Percentiles rank a stretch among this genome's conserved stretches.
Conservation (phyloP, 2,797 vertebrate species). For the Neosilurus hyrtlii region DNA sequence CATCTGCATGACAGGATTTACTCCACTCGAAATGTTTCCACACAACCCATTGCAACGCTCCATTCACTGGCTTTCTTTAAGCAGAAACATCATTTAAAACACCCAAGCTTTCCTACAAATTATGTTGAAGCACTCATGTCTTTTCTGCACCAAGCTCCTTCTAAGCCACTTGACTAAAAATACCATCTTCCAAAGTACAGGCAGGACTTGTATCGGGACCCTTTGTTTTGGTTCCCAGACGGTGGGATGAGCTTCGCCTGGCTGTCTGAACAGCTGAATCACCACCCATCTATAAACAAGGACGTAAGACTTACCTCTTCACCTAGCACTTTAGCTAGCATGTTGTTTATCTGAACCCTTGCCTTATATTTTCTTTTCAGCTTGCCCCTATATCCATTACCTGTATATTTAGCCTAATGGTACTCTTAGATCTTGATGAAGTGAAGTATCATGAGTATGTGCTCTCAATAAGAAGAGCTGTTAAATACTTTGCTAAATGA, state of each 20-base stretch:
- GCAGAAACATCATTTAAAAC: neutral
- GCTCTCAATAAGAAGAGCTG: neutral
- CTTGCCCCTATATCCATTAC: neutral
- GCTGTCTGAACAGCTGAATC: neutral
- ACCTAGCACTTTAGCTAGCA: neutral
- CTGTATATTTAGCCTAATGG: neutral
- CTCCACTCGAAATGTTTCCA: neutral
- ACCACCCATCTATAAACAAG: neutral
- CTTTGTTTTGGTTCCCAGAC: neutral
- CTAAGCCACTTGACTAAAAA: neutral
- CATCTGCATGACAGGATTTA: neutral
- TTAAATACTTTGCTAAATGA: neutral
- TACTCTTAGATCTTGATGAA: too few species aligned
- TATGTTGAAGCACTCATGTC: neutral
- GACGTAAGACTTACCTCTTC: neutral
- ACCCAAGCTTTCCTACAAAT: neutral
- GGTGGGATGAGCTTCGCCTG: neutral
- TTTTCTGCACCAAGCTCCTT: neutral
- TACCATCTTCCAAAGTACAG: neutral
- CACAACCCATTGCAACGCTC: neutral
- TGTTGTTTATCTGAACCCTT: neutral
- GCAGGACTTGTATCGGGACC: neutral
- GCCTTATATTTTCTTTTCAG: neutral
- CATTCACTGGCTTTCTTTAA: neutral
- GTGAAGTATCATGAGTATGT: neutral